These are phyloP conservation scores for Vulpes lagopus DNA, from an alignment of 2,113 vertebrate genomes.

Conservation along the genomic window DNA sequence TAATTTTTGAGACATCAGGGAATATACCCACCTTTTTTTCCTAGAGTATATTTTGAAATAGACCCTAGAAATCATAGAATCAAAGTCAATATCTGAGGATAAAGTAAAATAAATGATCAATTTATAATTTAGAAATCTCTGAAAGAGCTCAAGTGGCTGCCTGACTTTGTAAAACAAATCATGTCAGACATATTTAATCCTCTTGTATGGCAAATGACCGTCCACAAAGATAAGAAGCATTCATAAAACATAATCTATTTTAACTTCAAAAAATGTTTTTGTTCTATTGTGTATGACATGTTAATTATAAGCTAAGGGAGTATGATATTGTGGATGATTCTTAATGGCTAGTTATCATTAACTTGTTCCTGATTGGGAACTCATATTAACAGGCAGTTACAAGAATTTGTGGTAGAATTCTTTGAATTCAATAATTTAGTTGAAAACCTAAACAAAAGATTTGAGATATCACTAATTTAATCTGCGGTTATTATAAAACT, in stretches of 20 bases:
- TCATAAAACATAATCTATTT: conserved; percentile 52
- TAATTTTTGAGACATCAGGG: background rate
- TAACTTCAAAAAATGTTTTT: conserved; percentile 61
- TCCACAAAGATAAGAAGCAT: conserved; percentile 39
- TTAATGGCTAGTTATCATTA: background rate
- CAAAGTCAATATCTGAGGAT: background rate
- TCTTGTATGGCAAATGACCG: conserved; percentile 41
- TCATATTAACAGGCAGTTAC: background rate
- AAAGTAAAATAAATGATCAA: conserved; percentile 58
- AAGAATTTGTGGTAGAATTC: background rate
- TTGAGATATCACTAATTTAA: background rate
- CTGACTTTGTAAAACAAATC: conserved; percentile 60
- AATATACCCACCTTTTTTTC: background rate
- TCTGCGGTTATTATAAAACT: background rate
- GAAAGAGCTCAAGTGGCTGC: conserved; percentile 26
- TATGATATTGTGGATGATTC: background rate
- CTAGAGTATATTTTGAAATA: background rate
- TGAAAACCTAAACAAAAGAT: conserved; percentile 46
- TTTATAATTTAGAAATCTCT: conserved; percentile 56
- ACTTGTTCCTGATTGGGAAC: background rate
- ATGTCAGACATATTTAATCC: conserved; percentile 45
- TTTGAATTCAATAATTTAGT: background rate
- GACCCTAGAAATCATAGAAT: background rate
- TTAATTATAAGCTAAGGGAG: conserved; percentile 41
- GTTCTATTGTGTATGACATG: background rate